Conservation (phyloP, 2,113 vertebrate species). For the Synchiropus splendidus region DNA sequence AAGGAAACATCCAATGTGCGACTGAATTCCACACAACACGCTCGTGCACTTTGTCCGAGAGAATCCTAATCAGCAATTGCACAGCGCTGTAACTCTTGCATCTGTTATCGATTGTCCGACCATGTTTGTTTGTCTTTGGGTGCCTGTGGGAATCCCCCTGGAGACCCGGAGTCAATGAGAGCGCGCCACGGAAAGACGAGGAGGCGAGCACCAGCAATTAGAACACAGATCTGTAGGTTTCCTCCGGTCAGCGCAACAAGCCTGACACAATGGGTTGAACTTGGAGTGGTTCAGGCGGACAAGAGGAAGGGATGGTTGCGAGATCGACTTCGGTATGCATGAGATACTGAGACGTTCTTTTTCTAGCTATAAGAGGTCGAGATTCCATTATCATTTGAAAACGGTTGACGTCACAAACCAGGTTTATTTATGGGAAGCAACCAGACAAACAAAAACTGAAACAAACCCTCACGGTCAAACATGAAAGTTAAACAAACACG, state of each 20-base stretch:
- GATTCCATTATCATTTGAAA: no score
- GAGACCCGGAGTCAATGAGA: constrained; percentile 55
- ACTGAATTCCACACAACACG: constrained; percentile 14
- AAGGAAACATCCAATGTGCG: constrained; percentile 20
- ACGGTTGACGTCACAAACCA: no score
- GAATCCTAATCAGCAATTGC: constrained; percentile 62
- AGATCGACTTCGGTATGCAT: no score
- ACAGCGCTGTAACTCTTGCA: constrained; percentile 45
- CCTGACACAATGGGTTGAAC: no score
- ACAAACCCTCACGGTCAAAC: no score
- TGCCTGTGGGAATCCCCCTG: constrained; percentile 43
- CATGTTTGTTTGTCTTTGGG: constrained; percentile 62
- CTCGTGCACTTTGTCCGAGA: constrained; percentile 11
- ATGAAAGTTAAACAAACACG: no score
- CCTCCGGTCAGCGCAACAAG: constrained; percentile 37
- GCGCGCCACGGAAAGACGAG: constrained; percentile 25
- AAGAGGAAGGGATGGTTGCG: no score
- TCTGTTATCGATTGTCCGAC: constrained; percentile 58
- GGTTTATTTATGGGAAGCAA: no score
- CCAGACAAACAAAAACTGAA: no score
- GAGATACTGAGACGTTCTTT: no score
- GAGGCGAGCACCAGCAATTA: constrained; percentile 57
- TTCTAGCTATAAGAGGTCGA: no score
- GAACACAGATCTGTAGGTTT: constrained; percentile 28
- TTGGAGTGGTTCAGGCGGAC: no score